A percentile compares a stretch with the other conserved stretches of the same genome.
phyloP scores from a whole-genome alignment of 1,140 invertebrate genomes.

The Neelides sp. region DNA sequence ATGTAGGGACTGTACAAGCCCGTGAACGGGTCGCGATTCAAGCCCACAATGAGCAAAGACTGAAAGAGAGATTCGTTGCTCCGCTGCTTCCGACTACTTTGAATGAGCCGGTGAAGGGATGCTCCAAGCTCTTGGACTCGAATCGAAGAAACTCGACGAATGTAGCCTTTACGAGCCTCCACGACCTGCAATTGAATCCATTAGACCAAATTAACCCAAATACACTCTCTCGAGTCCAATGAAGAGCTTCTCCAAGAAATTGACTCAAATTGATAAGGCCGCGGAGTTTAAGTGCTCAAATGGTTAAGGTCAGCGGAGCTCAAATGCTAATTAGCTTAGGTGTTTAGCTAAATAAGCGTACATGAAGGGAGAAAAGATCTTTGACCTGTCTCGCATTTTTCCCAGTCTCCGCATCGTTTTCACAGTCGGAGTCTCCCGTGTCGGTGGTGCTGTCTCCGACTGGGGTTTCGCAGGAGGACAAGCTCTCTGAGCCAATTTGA shows the following conservation, averaged over 20 bases:
- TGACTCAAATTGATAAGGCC: no score
- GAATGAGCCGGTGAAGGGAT: conserved; percentile 26
- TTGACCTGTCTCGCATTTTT: conserved; percentile 24
- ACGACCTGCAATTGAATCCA: conserved; percentile 37
- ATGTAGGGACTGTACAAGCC: conserved; percentile 44
- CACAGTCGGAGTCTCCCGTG: conserved; percentile 29
- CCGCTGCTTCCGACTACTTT: conserved; percentile 32
- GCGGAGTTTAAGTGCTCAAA: no score
- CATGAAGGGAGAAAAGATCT: no score
- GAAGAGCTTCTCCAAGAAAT: no score
- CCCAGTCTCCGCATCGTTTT: conserved; percentile 24
- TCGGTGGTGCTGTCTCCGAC: conserved; percentile 29
- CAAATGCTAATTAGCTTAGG: no score
- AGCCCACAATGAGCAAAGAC: conserved; percentile 49
- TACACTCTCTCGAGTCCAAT: no score
- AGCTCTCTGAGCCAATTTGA: conserved; percentile 29
- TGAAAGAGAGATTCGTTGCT: conserved; percentile 44
- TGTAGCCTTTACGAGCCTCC: conserved; percentile 48
- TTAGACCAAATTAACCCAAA: no score
- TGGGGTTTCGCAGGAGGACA: conserved; percentile 30
- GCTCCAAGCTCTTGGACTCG: conserved; percentile 35
- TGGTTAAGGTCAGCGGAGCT: no score
- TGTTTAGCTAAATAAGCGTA: no score
- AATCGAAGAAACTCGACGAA: conserved; percentile 42
- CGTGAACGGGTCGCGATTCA: conserved; percentile 41